Base-by-base conservation (phyloP, 2,113 vertebrate genomes). In the Anarhynchus alexandrinus region DNA sequence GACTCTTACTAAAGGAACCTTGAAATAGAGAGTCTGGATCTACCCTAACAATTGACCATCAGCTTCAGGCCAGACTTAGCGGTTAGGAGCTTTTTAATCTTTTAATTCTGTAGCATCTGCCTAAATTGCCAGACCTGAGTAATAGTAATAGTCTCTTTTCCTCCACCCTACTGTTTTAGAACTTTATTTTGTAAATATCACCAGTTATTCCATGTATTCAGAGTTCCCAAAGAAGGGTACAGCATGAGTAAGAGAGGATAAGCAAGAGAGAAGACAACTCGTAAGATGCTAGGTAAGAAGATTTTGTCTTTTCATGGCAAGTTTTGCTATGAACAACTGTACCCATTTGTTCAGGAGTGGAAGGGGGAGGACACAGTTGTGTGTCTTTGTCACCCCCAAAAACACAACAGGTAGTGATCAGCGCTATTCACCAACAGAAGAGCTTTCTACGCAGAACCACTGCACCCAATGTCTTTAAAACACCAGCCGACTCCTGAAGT, bases 401-500 rank as follows among this genome's bases (percentile, higher is more conserved):
- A 95, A 54, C 5, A 43, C 67, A 86, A 52, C 45, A 70, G 49
- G 21, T 40, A 55, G 22, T 0, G 0, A 40, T 29, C 43, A 77
- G 51, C 85, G 45, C 42, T 42, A 15, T 15, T 74, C 55, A 64
- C 10, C 55, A 58, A n/a, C 10, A 80, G 27, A 58, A 69, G 16
- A 91, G 36, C 18, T 74, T 85, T 66, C 38, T 9, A 70, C 9
- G n/a, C 0, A 2, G 51, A 78, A 54, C 12, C n/a, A 54, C 19
- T 49, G 38, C 49, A 58, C 34, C 18, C 30, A 43, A 15, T 1
- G 0, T 12, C 82, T 23, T 58, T 30, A 51, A 15, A 45, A 6
- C 29, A 80, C 3, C 71, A 91, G 43, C 2, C 0, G 0, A 52
- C 11, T 59, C 9, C 54, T 2, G 5, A 95, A 80, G 11, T 0